These are phyloP conservation scores for Alectura lathami DNA, from an alignment of 2,113 vertebrate species.

Conservation along the genomic window DNA sequence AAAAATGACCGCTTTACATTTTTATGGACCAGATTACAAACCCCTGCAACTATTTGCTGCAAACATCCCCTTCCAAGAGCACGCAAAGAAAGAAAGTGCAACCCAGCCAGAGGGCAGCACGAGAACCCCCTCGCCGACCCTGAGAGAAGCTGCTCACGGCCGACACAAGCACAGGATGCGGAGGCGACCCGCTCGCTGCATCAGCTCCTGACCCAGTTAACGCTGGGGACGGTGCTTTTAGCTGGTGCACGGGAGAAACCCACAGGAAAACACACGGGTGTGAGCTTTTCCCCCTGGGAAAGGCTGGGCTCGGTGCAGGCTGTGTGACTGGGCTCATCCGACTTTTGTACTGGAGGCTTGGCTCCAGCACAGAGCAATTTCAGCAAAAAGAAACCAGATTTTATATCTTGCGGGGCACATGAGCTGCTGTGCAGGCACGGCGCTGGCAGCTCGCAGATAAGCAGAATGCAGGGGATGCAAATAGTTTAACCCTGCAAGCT, in stretches of 20 bases:
- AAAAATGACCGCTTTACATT: neutral
- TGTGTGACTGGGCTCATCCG: neutral
- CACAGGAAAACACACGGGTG: neutral
- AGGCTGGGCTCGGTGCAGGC: neutral
- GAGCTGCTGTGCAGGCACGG: neutral
- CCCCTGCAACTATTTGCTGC: neutral
- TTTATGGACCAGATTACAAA: neutral
- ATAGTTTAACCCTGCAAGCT: neutral
- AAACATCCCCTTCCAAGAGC: rapidly evolving
- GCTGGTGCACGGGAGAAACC: neutral
- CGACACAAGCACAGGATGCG: too few relatives aligned
- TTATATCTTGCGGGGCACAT: neutral
- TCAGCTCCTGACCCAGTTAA: neutral
- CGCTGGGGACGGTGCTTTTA: neutral
- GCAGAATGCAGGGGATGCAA: neutral
- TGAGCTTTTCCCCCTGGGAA: neutral
- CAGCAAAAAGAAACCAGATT: neutral
- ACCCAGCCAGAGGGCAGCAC: neutral
- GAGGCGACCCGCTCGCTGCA: rapidly evolving
- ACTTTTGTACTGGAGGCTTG: neutral
- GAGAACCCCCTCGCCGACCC: neutral
- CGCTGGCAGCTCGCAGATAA: neutral
- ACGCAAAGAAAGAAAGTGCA: neutral
- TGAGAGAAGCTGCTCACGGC: neutral
- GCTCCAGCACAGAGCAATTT: neutral